Conservation (phyloP, 2,888 invertebrate species). For the Tenthredo mesomela region DNA sequence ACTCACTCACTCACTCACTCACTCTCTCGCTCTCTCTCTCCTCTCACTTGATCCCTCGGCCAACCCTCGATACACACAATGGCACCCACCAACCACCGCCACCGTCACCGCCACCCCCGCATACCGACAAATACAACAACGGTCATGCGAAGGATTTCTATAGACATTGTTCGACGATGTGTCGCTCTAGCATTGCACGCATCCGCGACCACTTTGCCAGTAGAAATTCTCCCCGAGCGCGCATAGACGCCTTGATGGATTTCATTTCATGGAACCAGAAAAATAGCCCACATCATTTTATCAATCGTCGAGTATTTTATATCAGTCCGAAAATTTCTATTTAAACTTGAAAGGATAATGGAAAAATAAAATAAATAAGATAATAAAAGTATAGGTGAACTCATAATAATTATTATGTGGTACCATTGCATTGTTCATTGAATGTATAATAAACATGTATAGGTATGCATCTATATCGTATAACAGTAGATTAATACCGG, state of each 20-base stretch:
- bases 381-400: neutral
- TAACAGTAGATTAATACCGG: neutral
- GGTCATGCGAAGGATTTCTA: slow-evolving; percentile 61
- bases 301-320: neutral
- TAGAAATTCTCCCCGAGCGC: slow-evolving; percentile 17
- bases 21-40: slow-evolving; percentile 55
- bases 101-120: slow-evolving; percentile 52
- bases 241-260: slow-evolving; percentile 22
- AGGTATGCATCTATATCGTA: neutral
- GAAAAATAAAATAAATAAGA: neutral
- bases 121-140: slow-evolving; percentile 47
- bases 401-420: neutral
- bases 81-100: slow-evolving; percentile 55
- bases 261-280: neutral
- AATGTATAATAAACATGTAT: neutral
- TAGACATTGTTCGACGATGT: slow-evolving; percentile 51
- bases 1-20: slow-evolving; percentile 56
- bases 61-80: slow-evolving; percentile 53
- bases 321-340: neutral
- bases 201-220: slow-evolving; percentile 35
- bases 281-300: slow-evolving; percentile 1
- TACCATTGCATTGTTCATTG: neutral
- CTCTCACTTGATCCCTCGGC: slow-evolving; percentile 53
- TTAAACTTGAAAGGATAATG: neutral
- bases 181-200: slow-evolving; percentile 34